Percentiles rank a stretch among this genome's conserved stretches.
Evolutionary conservation across 2,888 invertebrate genomes (phyloP).

Genomic region (Coleophora deauratella): DNA sequence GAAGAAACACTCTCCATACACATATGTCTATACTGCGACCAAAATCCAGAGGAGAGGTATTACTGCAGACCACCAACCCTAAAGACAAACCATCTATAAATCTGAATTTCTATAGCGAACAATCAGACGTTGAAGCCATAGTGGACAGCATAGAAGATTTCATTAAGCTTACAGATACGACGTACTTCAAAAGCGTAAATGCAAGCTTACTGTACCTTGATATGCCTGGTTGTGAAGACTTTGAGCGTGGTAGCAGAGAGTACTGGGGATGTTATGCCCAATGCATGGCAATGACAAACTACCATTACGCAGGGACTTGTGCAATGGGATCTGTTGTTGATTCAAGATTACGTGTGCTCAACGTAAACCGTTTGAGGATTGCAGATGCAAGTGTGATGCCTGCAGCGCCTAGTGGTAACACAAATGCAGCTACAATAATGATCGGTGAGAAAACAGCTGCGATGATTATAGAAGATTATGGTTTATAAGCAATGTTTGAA

Average conservation of each 20-base stretch:
- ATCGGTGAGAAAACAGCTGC: constrained; percentile 24
- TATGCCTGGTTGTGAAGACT: not conserved
- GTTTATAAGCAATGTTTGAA: not conserved
- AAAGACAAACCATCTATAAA: not conserved
- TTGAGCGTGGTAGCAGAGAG: not conserved
- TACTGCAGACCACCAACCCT: not conserved
- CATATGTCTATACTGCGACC: not conserved
- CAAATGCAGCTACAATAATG: constrained; percentile 23
- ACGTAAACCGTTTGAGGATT: constrained; percentile 23
- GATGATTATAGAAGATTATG: constrained; percentile 10
- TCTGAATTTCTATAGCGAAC: not conserved
- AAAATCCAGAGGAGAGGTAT: not conserved
- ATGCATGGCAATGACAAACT: constrained; percentile 65
- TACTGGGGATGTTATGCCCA: constrained; percentile 75
- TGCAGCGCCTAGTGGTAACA: constrained; percentile 22
- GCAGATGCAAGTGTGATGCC: constrained; percentile 29
- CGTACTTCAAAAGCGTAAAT: not conserved
- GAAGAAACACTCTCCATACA: not conserved
- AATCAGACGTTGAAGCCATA: not conserved
- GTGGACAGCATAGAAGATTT: not conserved
- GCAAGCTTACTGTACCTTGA: not conserved
- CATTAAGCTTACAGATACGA: not conserved
- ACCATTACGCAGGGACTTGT: constrained; percentile 59
- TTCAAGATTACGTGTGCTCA: constrained; percentile 20
- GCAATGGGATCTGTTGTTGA: constrained; percentile 25